Percentiles rank a stretch among this genome's conserved stretches.
Evolutionary conservation across 2,113 vertebrate genomes (phyloP).

Genomic region (Pongo pygmaeus): DNA sequence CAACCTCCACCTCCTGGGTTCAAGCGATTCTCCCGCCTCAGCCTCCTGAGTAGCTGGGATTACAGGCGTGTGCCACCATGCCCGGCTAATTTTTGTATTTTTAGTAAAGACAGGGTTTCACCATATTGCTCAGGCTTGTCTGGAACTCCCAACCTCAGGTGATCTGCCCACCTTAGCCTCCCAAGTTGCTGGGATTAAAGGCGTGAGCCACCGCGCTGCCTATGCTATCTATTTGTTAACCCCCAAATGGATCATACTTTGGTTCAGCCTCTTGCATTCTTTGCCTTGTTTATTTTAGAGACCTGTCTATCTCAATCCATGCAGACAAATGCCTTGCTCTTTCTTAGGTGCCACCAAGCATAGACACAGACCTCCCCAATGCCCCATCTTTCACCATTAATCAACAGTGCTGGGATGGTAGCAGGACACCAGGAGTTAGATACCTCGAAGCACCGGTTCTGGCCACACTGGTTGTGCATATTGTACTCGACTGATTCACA

Average conservation of each 20-base stretch:
- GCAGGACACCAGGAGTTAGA: neutral
- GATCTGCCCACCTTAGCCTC: neutral
- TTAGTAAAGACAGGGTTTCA: neutral
- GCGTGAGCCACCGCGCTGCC: neutral
- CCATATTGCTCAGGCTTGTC: neutral
- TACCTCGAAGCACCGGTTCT: rapidly evolving
- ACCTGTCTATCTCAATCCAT: rapidly evolving
- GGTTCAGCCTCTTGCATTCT: neutral
- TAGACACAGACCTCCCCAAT: rapidly evolving
- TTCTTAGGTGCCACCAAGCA: rapidly evolving
- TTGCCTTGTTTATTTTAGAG: neutral
- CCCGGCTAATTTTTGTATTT: neutral
- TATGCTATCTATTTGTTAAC: neutral
- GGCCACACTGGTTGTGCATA: rapidly evolving
- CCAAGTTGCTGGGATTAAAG: neutral
- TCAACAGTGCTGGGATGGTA: rapidly evolving
- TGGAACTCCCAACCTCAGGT: neutral
- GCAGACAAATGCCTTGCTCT: neutral
- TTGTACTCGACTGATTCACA: too few species aligned
- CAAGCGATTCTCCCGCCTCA: neutral
- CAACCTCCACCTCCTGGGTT: neutral
- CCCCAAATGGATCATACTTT: neutral
- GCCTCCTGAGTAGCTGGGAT: neutral
- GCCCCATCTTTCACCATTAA: rapidly evolving
- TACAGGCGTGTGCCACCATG: neutral